These are phyloP conservation scores for Tachycineta bicolor DNA, from an alignment of 2,113 vertebrate species.

Conservation along the genomic window DNA sequence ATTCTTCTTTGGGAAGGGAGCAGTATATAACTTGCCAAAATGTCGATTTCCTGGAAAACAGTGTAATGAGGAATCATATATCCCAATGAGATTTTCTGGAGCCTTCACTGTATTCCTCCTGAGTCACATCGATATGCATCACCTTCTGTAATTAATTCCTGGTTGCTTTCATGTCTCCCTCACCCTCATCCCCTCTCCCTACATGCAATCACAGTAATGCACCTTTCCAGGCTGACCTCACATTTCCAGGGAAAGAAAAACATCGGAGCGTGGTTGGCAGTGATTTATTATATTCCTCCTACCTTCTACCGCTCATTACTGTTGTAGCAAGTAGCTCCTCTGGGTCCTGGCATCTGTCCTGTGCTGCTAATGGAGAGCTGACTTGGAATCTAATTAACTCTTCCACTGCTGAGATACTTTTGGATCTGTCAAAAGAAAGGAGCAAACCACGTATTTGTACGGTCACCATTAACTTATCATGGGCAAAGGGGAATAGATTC, in stretches of 20 bases:
- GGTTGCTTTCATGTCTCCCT: not conserved
- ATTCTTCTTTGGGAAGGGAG: not conserved
- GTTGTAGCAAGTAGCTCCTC: not conserved
- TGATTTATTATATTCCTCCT: not conserved
- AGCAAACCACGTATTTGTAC: not conserved
- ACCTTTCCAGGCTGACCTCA: not conserved
- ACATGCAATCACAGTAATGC: not conserved
- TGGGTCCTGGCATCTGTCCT: not conserved
- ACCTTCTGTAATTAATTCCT: not conserved
- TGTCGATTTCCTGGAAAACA: not conserved
- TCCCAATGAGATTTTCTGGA: not conserved
- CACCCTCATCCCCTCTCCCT: not conserved
- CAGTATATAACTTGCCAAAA: not conserved
- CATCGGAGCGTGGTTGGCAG: not conserved
- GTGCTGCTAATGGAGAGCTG: not conserved
- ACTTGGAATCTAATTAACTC: not conserved
- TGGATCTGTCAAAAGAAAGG: not conserved
- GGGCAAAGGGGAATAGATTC: not conserved
- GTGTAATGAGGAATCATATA: not conserved
- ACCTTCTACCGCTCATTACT: not conserved
- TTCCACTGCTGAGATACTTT: not conserved
- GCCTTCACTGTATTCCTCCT: not conserved
- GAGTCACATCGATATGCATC: not conserved
- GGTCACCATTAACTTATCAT: accelerated
- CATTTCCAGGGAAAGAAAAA: not conserved